Evolutionary conservation across 1,140 invertebrate species (phyloP), one percentile per base, ranked within the genome.

Genomic region (Drosophila ficusphila): DNA sequence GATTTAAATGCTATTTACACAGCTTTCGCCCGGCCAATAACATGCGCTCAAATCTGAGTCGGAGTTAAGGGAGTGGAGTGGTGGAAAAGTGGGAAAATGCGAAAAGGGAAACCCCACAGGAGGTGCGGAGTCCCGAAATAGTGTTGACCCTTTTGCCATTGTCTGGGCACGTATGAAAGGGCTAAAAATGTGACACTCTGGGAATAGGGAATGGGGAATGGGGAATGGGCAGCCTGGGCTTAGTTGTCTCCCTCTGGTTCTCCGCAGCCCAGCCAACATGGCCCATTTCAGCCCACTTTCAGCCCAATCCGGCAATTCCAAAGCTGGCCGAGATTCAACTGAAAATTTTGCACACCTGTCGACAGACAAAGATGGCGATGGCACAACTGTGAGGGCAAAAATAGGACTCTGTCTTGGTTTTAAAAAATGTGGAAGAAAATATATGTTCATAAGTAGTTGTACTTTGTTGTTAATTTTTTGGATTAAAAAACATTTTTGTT

Each of bases 1-100:
- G 82, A 77, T 69, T 86, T 88, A 70, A 77, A 75, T 88, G 73
- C 77, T 88, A 85, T 82, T 88, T 86, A 77, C 81, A 86, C 82
- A 86, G 82, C 76, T 79, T 76, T 79, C 36, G 41, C 54, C 49
- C 53, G 81, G 60, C 81, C 81, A 76, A 86, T 85, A 85, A 76
- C 67, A 57, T 65, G 54, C 49, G 39, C 58, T 58, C 53, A 69
- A 74, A 58, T 70, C 69, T 47, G 46, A 51, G 53, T 19, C 53
- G 33, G 16, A 51, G 65, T 29, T 25, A 44, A 33, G 12, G 18
- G 42, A 29, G 33, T 19, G 34, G 57, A 61, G 25, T 38, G 3
- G 16, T 42, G 60, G 31, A n/a, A n/a, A n/a, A n/a, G n/a, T n/a
- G n/a, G n/a, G n/a, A n/a, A n/a, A n/a, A n/a, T n/a, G n/a, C n/a